A percentile compares a stretch with the other conserved stretches of the same genome.
phyloP scores from a whole-genome alignment of 2,113 vertebrate species.

The Epinephelus lanceolatus region DNA sequence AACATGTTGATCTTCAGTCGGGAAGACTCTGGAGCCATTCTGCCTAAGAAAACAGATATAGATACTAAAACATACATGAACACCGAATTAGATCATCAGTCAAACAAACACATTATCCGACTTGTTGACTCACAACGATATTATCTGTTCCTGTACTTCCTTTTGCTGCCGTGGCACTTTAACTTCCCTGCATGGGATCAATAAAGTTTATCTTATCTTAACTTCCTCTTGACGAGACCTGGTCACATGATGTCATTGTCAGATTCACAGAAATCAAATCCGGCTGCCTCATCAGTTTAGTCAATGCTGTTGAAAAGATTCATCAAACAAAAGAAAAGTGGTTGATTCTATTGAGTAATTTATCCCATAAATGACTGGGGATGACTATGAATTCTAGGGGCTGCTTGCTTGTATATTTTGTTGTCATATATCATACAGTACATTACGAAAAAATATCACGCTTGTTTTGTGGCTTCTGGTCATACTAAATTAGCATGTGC shows the following conservation, averaged over 20 bases:
- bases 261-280: constrained; percentile 9
- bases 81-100: neutral
- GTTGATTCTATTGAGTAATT: neutral
- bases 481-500: neutral
- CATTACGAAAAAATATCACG: neutral
- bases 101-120: neutral
- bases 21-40: neutral
- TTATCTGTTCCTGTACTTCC: constrained; percentile 15
- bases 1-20: neutral
- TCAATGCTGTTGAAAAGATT: neutral
- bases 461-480: neutral
- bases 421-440: neutral
- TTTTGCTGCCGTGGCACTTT: constrained; percentile 16
- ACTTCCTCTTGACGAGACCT: constrained; percentile 5
- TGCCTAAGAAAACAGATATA: neutral
- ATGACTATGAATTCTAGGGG: neutral
- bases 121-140: neutral
- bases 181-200: constrained; percentile 5
- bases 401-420: neutral
- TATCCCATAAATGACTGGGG: neutral
- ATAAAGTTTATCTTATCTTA: neutral
- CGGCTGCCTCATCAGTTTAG: neutral
- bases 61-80: neutral
- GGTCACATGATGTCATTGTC: neutral
- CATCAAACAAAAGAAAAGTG: neutral